A percentile compares a stretch with the other conserved stretches of the same genome.
Conservation (phyloP, 1,140 invertebrate genomes). For the Brachionus calyciflorus region DNA sequence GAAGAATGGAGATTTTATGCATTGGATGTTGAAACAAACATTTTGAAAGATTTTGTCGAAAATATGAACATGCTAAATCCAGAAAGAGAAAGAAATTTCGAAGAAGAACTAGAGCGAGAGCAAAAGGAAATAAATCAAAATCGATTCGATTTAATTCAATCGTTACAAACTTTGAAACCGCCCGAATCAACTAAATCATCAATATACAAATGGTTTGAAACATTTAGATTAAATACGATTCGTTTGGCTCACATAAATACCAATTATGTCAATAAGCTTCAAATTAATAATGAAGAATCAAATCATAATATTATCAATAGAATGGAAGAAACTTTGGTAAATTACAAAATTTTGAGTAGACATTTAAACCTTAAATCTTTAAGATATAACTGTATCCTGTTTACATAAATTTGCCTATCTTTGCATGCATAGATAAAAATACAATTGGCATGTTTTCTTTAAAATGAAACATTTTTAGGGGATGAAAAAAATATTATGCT, state of each 20-base stretch:
- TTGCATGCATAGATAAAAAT: too few relatives aligned
- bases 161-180: conserved; percentile 56
- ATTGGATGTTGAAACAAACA: conserved; percentile 55
- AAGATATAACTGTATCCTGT: too few relatives aligned
- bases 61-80: conserved; percentile 53
- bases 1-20: conserved; percentile 51
- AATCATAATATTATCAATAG: conserved; percentile 51
- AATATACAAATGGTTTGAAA: conserved; percentile 57
- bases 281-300: conserved; percentile 29
- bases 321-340: conserved; percentile 54
- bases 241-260: conserved; percentile 51
- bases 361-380: conserved; percentile 52
- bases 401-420: too few relatives aligned
- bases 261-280: conserved; percentile 1
- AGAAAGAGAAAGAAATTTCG: conserved; percentile 49
- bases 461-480: too few relatives aligned
- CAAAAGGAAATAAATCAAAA: conserved; percentile 53
- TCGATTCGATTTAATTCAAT: conserved; percentile 52
- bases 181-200: conserved; percentile 57
- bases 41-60: conserved; percentile 53
- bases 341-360: conserved; percentile 52
- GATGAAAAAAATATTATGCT: too few relatives aligned
- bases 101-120: conserved; percentile 51
- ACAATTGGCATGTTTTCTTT: too few relatives aligned
- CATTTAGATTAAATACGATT: conserved; percentile 51